Evolutionary conservation across 1,140 invertebrate genomes (phyloP).

Genomic region (Drusus annulatus): DNA sequence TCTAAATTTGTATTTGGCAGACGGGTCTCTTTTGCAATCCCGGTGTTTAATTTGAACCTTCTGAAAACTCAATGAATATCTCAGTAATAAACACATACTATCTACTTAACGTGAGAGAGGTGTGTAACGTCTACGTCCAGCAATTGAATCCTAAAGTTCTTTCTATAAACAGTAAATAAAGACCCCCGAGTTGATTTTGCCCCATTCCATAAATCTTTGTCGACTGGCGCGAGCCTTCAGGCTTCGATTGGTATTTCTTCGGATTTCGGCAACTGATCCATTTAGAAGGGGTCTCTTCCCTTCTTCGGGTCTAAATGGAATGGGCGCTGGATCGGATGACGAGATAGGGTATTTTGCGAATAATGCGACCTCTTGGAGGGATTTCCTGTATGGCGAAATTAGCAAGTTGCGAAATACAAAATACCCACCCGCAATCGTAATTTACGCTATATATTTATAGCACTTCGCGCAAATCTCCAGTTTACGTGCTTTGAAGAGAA

Average conservation of each 20-base stretch:
- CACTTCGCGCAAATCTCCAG: too few relatives aligned
- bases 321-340: background rate
- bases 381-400: background rate
- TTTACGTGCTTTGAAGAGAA: too few relatives aligned
- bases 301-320: background rate
- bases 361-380: background rate
- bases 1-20: too few relatives aligned
- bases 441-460: background rate
- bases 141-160: too few relatives aligned
- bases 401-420: slow-evolving; percentile 12
- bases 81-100: too few relatives aligned
- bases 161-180: too few relatives aligned
- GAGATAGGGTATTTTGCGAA: background rate
- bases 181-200: background rate
- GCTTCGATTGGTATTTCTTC: slow-evolving; percentile 13
- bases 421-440: background rate
- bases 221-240: background rate
- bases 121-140: too few relatives aligned
- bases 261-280: slow-evolving; percentile 15
- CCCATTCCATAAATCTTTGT: slow-evolving; percentile 14
- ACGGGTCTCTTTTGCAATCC: too few relatives aligned
- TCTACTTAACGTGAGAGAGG: too few relatives aligned
- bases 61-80: too few relatives aligned
- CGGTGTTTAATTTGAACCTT: too few relatives aligned
- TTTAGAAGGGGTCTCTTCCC: background rate